phyloP scores from a whole-genome alignment of 2,888 invertebrate genomes.

The Trissonchulus sp. region DNA sequence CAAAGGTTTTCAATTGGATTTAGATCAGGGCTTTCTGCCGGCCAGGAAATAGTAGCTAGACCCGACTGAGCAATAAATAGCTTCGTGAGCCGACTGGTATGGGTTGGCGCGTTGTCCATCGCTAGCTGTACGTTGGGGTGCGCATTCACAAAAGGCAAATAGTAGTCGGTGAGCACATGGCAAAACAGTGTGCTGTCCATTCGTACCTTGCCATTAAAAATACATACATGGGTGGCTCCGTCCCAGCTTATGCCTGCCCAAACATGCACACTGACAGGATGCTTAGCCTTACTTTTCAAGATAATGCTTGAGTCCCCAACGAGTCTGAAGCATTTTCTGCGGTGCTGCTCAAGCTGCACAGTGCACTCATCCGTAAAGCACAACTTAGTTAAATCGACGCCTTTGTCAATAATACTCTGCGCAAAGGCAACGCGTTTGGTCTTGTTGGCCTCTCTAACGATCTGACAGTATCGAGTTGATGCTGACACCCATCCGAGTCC shows the following conservation, averaged over 20 bases:
- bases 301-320: no score
- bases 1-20: conserved; percentile 18
- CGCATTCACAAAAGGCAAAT: no score
- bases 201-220: conserved; percentile 12
- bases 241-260: conserved; percentile 1
- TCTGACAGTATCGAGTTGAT: conserved; percentile 9
- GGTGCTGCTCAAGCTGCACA: no score
- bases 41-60: not conserved
- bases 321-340: no score
- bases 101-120: not conserved
- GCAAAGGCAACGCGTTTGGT: not conserved
- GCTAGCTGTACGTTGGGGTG: not conserved
- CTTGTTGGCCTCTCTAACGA: conserved; percentile 5
- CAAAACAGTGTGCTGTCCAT: not conserved
- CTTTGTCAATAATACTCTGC: not conserved
- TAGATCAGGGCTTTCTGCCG: conserved; percentile 20
- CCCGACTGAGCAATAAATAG: not conserved
- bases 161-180: no score
- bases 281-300: not conserved
- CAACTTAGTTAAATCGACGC: no score
- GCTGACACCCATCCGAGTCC: not conserved
- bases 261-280: conserved; percentile 15
- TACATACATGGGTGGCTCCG: conserved; percentile 2
- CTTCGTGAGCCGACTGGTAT: not conserved
- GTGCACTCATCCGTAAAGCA: no score